Conservation (phyloP, 1,140 invertebrate species). For the Drosophila triauraria region DNA sequence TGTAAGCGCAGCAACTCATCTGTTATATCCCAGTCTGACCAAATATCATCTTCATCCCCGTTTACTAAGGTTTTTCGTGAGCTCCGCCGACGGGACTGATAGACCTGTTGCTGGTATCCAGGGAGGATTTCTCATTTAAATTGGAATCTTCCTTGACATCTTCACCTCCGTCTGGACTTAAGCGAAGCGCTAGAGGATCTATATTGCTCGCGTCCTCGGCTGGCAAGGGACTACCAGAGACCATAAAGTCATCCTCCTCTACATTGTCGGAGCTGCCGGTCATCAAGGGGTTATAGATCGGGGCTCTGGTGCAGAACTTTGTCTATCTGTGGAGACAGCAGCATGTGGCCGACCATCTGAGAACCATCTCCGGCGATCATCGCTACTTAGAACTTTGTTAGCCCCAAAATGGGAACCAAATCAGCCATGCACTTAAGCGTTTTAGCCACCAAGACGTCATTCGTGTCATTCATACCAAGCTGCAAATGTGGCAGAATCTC, state of each 20-base stretch:
- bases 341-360: constrained; percentile 89
- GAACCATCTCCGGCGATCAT: constrained; percentile 91
- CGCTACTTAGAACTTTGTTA: constrained; percentile 92
- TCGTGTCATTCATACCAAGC: constrained; percentile 92
- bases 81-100: background rate
- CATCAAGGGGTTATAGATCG: constrained; percentile 80
- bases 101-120: constrained; percentile 12
- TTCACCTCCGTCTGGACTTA: constrained; percentile 93
- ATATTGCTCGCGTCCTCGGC: constrained; percentile 46
- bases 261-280: constrained; percentile 53
- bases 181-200: constrained; percentile 88
- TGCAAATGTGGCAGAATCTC: constrained; percentile 91
- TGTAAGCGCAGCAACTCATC: constrained; percentile 85
- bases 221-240: constrained; percentile 72
- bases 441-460: constrained; percentile 91
- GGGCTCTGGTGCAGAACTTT: constrained; percentile 65
- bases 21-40: constrained; percentile 91
- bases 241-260: constrained; percentile 74
- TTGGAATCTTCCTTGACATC: constrained; percentile 87
- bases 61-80: constrained; percentile 56
- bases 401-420: constrained; percentile 92
- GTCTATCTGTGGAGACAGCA: constrained; percentile 56
- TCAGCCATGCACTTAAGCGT: constrained; percentile 92
- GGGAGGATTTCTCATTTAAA: constrained; percentile 56
- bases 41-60: constrained; percentile 86